Conservation (phyloP, 2,797 vertebrate species). For the Ciconia nigra region DNA sequence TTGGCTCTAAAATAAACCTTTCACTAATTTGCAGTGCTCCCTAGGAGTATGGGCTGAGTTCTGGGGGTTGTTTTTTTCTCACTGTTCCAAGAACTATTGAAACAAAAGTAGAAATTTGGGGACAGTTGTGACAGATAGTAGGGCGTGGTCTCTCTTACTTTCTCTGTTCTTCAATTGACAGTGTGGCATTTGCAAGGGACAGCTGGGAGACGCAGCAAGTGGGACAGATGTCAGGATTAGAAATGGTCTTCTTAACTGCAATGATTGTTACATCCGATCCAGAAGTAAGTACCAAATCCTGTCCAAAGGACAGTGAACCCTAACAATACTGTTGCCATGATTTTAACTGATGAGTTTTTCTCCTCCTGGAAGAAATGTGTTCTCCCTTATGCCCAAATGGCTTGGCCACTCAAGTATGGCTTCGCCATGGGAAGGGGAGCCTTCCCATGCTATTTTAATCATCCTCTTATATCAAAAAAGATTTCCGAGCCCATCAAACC, state of each 20-base stretch:
- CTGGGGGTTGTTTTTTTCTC: background rate
- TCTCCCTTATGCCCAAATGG: background rate
- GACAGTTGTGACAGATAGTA: background rate
- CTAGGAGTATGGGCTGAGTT: background rate
- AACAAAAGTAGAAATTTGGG: background rate
- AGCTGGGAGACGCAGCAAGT: conserved; percentile 90
- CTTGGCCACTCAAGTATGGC: background rate
- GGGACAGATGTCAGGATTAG: conserved; percentile 96
- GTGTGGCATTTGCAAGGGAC: conserved; percentile 97
- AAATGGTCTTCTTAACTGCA: conserved; percentile 95
- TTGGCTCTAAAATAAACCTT: background rate
- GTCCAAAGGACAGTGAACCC: background rate
- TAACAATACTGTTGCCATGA: background rate
- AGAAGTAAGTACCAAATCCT: conserved; percentile 85
- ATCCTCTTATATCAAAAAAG: background rate
- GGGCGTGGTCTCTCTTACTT: background rate
- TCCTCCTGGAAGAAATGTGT: background rate
- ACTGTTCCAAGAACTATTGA: background rate
- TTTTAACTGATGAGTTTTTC: background rate
- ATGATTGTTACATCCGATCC: conserved; percentile 94
- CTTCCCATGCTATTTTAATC: background rate
- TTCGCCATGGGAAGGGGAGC: background rate
- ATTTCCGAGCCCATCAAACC: background rate
- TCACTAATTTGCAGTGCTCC: background rate
- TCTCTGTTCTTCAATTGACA: conserved; percentile 47